Conservation (phyloP, 2,888 invertebrate species). For the Aporophyla nigra region DNA sequence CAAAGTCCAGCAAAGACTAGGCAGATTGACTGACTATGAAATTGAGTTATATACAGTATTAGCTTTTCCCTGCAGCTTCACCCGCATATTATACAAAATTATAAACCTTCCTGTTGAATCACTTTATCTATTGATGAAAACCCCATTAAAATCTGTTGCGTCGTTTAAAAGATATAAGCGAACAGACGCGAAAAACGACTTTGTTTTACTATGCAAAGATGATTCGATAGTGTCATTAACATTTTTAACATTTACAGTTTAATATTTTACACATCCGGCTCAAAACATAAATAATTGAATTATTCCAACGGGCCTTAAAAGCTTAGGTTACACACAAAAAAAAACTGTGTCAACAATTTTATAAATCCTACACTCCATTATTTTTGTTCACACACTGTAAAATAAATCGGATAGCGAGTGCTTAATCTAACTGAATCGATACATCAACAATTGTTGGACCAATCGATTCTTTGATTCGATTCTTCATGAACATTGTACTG, state of each 20-base stretch:
- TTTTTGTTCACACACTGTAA: conserved; percentile 60
- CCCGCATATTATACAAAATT: too few species aligned
- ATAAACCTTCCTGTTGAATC: too few species aligned
- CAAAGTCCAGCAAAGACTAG: too few species aligned
- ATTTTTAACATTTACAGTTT: not conserved
- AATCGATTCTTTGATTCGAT: conserved; percentile 45
- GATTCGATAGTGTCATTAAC: too few species aligned
- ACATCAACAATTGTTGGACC: conserved; percentile 55
- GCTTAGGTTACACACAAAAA: conserved; percentile 33
- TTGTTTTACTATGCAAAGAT: too few species aligned
- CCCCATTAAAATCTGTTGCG: too few species aligned
- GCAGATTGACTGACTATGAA: too few species aligned
- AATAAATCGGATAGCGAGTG: conserved; percentile 53
- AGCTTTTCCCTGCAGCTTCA: too few species aligned
- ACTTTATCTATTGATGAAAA: too few species aligned
- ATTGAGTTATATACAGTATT: too few species aligned
- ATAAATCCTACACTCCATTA: conserved; percentile 49
- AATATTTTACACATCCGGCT: conserved; percentile 7
- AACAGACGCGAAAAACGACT: too few species aligned
- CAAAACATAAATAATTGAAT: conserved; percentile 5
- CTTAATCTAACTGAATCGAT: conserved; percentile 51
- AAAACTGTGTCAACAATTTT: conserved; percentile 33
- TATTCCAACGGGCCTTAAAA: conserved; percentile 9
- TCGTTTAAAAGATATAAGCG: too few species aligned
- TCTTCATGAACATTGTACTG: conserved; percentile 33